Evolutionary conservation across 2,888 invertebrate species (phyloP).

Genomic region (Sarcophaga variegata): DNA sequence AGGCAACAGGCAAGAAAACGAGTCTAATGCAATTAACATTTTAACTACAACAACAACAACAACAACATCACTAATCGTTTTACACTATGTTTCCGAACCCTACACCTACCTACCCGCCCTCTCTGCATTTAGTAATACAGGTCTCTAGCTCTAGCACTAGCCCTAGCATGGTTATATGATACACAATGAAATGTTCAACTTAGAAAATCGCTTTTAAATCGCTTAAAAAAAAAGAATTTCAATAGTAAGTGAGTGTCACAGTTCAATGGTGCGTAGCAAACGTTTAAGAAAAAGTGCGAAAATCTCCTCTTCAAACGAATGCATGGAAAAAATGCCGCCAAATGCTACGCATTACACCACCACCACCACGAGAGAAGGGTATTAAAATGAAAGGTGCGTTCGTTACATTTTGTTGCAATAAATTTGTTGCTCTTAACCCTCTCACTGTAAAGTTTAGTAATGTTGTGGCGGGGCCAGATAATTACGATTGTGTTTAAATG

Average conservation of each 20-base stretch:
- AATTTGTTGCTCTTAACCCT: neutral
- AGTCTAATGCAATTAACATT: slow-evolving; percentile 69
- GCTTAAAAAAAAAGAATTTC: slow-evolving; percentile 7
- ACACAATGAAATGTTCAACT: neutral
- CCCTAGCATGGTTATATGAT: neutral
- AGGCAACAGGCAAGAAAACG: slow-evolving; percentile 25
- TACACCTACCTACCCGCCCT: too few species aligned
- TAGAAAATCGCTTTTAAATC: neutral
- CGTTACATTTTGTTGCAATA: neutral
- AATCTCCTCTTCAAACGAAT: slow-evolving; percentile 52
- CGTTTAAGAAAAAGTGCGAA: slow-evolving; percentile 60
- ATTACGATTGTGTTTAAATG: slow-evolving; percentile 61
- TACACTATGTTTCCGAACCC: neutral
- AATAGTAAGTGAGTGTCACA: slow-evolving; percentile 51
- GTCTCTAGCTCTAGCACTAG: too few species aligned
- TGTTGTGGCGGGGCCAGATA: slow-evolving; percentile 28
- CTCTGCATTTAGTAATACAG: too few species aligned
- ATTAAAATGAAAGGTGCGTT: too few species aligned
- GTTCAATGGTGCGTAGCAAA: slow-evolving; percentile 65
- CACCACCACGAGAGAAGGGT: too few species aligned
- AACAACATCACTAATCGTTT: slow-evolving; percentile 46
- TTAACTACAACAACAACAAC: neutral
- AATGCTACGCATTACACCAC: slow-evolving; percentile 40
- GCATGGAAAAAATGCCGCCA: slow-evolving; percentile 35
- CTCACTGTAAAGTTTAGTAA: slow-evolving; percentile 29